These are phyloP conservation scores for Standfussiana lucernea DNA, from an alignment of 2,888 invertebrate genomes.

Conservation along the genomic window DNA sequence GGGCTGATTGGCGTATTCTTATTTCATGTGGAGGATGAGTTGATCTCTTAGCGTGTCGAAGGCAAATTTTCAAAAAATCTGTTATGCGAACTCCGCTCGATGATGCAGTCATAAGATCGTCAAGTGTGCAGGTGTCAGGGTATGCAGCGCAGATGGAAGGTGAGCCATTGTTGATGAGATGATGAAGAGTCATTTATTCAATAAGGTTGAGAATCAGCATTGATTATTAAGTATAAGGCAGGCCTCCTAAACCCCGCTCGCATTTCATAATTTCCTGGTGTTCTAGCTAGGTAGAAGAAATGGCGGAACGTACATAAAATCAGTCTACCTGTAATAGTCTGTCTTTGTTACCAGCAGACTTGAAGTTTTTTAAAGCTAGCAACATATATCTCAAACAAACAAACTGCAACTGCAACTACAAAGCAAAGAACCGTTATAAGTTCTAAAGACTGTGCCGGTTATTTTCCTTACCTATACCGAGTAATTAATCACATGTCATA, in stretches of 20 bases:
- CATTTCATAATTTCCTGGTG: neutral
- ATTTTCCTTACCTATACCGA: neutral
- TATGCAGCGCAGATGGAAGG: too few species aligned
- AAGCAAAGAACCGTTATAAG: neutral
- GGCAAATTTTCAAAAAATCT: too few species aligned
- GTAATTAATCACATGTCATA: conserved; percentile 24
- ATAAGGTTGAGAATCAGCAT: neutral
- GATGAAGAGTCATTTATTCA: neutral
- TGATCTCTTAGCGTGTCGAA: too few species aligned
- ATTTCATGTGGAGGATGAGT: neutral
- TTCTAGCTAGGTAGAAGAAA: neutral
- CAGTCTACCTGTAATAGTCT: neutral
- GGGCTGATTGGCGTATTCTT: neutral
- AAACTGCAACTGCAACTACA: neutral
- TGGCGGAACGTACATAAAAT: neutral
- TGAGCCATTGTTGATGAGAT: too few species aligned
- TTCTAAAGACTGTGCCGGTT: neutral
- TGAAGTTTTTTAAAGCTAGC: neutral
- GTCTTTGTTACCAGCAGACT: neutral
- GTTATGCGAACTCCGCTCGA: too few species aligned
- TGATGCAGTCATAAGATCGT: too few species aligned
- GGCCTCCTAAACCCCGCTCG: neutral
- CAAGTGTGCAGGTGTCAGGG: too few species aligned
- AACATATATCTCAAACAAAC: too few species aligned
- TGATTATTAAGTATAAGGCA: neutral